Conservation (phyloP, 53 echinoderm and acorn worm species). For the Crossaster papposus region DNA sequence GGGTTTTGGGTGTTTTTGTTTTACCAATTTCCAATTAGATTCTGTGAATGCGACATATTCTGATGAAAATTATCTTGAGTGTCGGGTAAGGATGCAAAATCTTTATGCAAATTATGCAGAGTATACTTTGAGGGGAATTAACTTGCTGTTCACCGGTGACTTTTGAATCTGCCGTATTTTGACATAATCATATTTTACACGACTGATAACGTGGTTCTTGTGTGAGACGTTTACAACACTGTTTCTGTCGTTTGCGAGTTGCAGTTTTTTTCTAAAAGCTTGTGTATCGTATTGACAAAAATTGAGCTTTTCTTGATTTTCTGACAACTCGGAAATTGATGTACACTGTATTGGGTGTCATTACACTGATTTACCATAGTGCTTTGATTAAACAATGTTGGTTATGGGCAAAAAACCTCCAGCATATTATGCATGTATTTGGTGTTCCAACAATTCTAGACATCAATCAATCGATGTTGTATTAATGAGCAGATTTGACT, state of each 20-base stretch:
- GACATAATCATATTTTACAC: too few relatives aligned
- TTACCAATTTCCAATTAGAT: background rate
- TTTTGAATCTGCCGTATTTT: background rate
- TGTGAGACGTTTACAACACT: too few relatives aligned
- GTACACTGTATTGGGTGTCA: too few relatives aligned
- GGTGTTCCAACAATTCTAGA: background rate
- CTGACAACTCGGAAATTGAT: too few relatives aligned
- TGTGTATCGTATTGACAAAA: background rate
- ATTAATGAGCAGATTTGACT: background rate
- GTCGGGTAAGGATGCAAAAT: background rate
- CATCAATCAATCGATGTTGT: background rate
- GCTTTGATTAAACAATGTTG: too few relatives aligned
- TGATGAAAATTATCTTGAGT: background rate
- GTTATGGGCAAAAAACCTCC: too few relatives aligned
- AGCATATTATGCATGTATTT: background rate
- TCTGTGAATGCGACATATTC: background rate
- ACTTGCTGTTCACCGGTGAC: background rate
- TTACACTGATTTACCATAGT: too few relatives aligned
- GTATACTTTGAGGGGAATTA: background rate
- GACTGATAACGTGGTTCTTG: too few relatives aligned
- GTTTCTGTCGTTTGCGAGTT: too few relatives aligned
- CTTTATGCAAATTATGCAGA: background rate
- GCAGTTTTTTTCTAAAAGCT: background rate
- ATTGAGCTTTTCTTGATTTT: too few relatives aligned
- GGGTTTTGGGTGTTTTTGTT: too few relatives aligned